These are phyloP conservation scores for Colletes gigas DNA, from an alignment of 1,140 invertebrate genomes.

Conservation along the genomic window DNA sequence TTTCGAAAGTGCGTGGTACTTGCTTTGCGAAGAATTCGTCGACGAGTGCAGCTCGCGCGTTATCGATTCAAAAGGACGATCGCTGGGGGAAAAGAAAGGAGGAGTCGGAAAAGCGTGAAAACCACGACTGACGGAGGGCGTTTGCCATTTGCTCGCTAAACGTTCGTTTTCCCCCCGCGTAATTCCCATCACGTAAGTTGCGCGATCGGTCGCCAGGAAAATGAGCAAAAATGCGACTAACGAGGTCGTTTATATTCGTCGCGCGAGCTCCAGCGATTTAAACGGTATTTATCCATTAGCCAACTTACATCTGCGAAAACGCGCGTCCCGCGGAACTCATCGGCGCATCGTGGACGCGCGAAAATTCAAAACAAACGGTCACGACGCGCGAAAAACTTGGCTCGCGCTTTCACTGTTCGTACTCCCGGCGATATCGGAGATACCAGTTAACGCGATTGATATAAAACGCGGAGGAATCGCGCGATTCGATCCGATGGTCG, in stretches of 20 bases:
- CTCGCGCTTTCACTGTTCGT: constrained; percentile 26
- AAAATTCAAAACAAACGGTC: neutral
- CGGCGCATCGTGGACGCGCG: neutral
- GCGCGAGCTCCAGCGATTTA: neutral
- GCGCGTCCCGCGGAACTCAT: neutral
- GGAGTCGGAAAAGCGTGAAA: neutral
- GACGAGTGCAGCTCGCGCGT: neutral
- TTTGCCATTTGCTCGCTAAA: constrained; percentile 10
- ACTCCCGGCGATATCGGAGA: neutral
- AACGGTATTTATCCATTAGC: constrained; percentile 16
- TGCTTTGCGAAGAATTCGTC: neutral
- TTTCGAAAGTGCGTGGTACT: neutral
- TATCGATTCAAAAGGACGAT: neutral
- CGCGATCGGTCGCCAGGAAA: constrained; percentile 7
- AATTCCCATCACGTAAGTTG: constrained; percentile 21
- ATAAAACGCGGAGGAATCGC: neutral
- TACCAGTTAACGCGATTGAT: neutral
- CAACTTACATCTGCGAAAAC: constrained; percentile 5
- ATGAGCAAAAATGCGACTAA: constrained; percentile 16
- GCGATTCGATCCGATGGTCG: neutral
- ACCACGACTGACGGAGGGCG: neutral
- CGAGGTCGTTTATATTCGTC: constrained; percentile 25
- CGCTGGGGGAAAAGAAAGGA: neutral
- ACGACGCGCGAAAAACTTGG: neutral
- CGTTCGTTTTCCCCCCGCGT: neutral